Evolutionary conservation across 2,113 vertebrate genomes (phyloP).

Genomic region (Recurvirostra avosetta): DNA sequence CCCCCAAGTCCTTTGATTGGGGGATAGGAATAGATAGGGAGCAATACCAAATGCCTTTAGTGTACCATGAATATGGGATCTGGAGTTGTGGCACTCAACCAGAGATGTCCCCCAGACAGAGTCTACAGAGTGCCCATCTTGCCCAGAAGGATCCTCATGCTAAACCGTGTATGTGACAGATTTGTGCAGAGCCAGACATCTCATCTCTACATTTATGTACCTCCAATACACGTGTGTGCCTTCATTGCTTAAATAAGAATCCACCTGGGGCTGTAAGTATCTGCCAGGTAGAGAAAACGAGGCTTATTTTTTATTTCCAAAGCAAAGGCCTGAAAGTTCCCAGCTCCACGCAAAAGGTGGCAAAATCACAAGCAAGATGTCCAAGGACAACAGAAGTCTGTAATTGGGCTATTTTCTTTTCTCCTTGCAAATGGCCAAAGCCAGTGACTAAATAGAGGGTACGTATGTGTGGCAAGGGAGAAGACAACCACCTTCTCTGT

Average conservation of each 20-base stretch:
- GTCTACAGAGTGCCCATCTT: not conserved
- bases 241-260: not conserved
- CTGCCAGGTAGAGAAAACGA: not conserved
- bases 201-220: not conserved
- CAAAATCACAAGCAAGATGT: not conserved
- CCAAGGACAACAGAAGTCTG: not conserved
- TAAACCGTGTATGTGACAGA: not conserved
- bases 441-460: not conserved
- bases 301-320: not conserved
- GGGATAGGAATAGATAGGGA: not conserved
- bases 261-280: accelerated
- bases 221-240: accelerated
- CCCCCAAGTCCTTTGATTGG: not conserved
- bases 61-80: not conserved
- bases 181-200: not conserved
- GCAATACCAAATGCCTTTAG: not conserved
- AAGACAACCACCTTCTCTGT: too few species aligned
- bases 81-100: not conserved
- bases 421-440: not conserved
- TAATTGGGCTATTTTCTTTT: not conserved
- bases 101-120: not conserved
- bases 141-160: not conserved
- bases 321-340: not conserved
- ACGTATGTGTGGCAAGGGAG: accelerated
- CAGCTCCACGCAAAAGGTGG: not conserved